A percentile compares a stretch with the other conserved stretches of the same genome.
Evolutionary conservation across 1,140 invertebrate genomes (phyloP).

Genomic region (Ceratina calcarata): DNA sequence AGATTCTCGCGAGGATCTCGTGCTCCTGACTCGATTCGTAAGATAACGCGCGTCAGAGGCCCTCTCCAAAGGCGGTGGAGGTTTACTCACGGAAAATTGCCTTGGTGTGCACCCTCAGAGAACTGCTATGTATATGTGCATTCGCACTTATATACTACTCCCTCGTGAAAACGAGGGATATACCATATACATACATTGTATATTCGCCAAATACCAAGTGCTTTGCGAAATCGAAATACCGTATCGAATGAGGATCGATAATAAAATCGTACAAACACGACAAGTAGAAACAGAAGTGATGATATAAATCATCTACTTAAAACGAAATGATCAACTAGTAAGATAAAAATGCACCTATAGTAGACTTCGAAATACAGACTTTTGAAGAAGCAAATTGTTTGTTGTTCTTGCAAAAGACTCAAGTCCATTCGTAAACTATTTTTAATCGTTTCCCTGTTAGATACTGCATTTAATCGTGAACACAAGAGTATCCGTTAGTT

Average conservation of each 20-base stretch:
- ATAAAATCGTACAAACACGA: neutral
- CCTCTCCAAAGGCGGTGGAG: slow-evolving; percentile 47
- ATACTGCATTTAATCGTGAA: neutral
- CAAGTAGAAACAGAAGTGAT: too few relatives aligned
- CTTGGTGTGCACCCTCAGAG: slow-evolving; percentile 24
- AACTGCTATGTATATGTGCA: neutral
- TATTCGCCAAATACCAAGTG: neutral
- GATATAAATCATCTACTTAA: too few relatives aligned
- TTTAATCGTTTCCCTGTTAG: neutral
- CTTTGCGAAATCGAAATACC: neutral
- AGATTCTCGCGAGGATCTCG: slow-evolving; percentile 44
- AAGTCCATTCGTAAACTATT: too few relatives aligned
- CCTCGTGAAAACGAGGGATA: neutral
- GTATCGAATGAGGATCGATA: neutral
- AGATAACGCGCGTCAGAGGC: slow-evolving; percentile 57
- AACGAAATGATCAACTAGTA: too few relatives aligned
- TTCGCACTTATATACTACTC: neutral
- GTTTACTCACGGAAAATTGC: slow-evolving; percentile 65
- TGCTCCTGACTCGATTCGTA: slow-evolving; percentile 33
- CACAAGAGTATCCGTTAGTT: too few relatives aligned
- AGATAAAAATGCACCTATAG: too few relatives aligned
- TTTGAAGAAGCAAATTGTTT: too few relatives aligned
- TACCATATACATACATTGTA: neutral
- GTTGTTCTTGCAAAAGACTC: too few relatives aligned
- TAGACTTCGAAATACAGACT: too few relatives aligned